A percentile compares a stretch with the other conserved stretches of the same genome.
These are phyloP conservation scores for Rhopalosiphum padi DNA, from an alignment of 1,140 invertebrate genomes.

Conservation along the genomic window DNA sequence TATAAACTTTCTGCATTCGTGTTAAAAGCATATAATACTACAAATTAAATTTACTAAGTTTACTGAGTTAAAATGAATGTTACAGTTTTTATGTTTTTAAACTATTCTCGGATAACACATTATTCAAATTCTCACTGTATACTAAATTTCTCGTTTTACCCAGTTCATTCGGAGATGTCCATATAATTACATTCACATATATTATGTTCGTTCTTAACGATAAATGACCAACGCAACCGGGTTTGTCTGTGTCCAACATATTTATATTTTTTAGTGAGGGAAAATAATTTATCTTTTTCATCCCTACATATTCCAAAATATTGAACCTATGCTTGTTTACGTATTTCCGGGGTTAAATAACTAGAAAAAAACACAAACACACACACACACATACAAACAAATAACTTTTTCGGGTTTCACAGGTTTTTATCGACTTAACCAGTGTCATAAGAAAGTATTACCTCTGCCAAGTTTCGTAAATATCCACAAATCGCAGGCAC, in stretches of 20 bases:
- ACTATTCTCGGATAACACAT: background rate
- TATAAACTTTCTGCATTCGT: background rate
- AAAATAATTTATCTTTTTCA: slow-evolving; percentile 50
- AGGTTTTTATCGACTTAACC: slow-evolving; percentile 20
- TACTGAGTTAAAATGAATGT: background rate
- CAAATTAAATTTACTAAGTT: background rate
- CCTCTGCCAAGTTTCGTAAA: slow-evolving; percentile 14
- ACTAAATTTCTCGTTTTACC: background rate
- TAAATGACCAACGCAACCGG: background rate
- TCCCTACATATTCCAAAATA: slow-evolving; percentile 12
- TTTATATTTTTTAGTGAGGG: background rate
- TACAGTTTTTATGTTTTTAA: background rate
- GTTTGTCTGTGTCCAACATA: background rate
- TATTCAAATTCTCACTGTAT: background rate
- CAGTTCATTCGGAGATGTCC: too few species aligned
- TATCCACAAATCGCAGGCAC: background rate
- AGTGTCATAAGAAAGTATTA: slow-evolving; percentile 35
- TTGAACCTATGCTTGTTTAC: background rate
- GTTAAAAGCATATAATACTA: background rate
- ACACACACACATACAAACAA: background rate
- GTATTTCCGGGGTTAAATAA: background rate
- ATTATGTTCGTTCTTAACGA: background rate
- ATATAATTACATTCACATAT: slow-evolving; percentile 5
- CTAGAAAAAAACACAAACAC: background rate
- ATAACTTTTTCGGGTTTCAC: slow-evolving; percentile 30